phyloP scores from a whole-genome alignment of 2,888 invertebrate species.

The Drosophila paranaensis region DNA sequence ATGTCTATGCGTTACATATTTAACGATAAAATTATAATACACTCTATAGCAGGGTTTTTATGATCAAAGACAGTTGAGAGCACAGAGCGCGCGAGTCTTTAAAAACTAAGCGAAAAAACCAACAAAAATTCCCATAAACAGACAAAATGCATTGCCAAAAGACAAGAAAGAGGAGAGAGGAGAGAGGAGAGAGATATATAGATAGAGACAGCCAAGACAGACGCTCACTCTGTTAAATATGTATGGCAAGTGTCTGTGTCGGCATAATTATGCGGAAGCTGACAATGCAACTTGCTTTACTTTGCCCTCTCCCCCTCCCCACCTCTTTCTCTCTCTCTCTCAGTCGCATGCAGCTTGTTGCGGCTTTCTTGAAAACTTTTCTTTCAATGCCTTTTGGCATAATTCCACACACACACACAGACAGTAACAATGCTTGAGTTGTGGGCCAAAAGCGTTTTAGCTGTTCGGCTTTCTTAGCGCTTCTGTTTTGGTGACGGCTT shows the following conservation, averaged over 20 bases:
- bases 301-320: not conserved
- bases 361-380: constrained; percentile 42
- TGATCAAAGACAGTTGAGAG: constrained; percentile 18
- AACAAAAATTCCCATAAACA: constrained; percentile 70
- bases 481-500: constrained; percentile 61
- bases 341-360: constrained; percentile 22
- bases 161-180: constrained; percentile 14
- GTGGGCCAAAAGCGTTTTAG: constrained; percentile 43
- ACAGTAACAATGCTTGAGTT: constrained; percentile 26
- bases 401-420: constrained; percentile 49
- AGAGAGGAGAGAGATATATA: not conserved
- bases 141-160: constrained; percentile 54
- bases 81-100: not conserved
- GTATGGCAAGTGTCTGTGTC: constrained; percentile 63
- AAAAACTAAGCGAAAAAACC: constrained; percentile 19
- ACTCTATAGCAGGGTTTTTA: not conserved
- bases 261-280: constrained; percentile 80
- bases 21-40: constrained; percentile 1
- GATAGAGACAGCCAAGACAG: constrained; percentile 25
- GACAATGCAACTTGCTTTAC: constrained; percentile 73
- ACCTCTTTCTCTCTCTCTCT: constrained; percentile 13
- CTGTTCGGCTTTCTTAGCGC: constrained; percentile 39
- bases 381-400: constrained; percentile 66
- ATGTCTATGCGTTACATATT: constrained; percentile 2
- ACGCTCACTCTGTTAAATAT: constrained; percentile 43